Conservation (phyloP, 2,797 vertebrate species). For the Cyprinella venusta region DNA sequence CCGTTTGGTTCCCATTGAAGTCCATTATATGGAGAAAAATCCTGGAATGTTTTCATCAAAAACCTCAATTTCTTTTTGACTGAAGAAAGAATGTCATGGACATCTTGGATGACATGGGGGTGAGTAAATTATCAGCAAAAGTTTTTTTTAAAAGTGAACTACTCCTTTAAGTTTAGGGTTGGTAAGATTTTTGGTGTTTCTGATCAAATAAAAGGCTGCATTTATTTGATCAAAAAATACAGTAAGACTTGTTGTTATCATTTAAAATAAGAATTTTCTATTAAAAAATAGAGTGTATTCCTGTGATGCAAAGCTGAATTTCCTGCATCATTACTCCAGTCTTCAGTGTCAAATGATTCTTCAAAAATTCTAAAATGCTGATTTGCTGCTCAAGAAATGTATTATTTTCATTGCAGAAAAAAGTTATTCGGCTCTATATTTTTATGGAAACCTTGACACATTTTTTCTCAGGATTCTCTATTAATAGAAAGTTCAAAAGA, state of each 20-base stretch:
- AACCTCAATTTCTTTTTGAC: no score
- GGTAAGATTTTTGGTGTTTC: not conserved
- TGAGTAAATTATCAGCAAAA: no score
- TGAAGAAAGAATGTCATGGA: no score
- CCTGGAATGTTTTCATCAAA: no score
- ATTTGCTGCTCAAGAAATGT: not conserved
- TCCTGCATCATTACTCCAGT: not conserved
- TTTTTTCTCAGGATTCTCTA: no score
- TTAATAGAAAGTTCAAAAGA: not conserved
- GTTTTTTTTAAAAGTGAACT: no score
- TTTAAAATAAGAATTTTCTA: not conserved
- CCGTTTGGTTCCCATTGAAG: no score
- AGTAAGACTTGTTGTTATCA: not conserved
- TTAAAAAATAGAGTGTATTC: not conserved
- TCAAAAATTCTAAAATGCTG: not conserved
- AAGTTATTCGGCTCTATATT: no score
- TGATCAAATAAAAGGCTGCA: not conserved
- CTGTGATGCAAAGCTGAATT: not conserved
- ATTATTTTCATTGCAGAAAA: not conserved
- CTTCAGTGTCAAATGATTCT: not conserved
- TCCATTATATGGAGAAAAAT: no score
- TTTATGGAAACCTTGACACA: no score
- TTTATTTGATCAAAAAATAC: not conserved
- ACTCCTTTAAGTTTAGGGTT: not conserved
- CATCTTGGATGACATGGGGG: no score